Evolutionary conservation across 2,113 vertebrate species (phyloP), one percentile per base, ranked within the genome.

Genomic region (Podocnemis expansa): DNA sequence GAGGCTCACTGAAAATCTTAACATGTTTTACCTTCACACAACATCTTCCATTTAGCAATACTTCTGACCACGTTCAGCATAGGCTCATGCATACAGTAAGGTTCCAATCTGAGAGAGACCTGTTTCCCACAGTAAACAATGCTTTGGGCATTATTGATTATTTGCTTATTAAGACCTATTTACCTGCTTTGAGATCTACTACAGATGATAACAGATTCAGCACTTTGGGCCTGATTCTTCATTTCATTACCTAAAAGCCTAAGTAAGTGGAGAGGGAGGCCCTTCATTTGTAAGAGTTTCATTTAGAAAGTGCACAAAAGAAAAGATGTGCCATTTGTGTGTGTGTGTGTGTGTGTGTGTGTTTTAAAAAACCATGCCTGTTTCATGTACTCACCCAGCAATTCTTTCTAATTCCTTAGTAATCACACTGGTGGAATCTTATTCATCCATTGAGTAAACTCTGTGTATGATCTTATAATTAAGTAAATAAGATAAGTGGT

Each of bases 401-500:
- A 97, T 95, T 95, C 93, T 94, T 95, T 95, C 95, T 95, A 96
- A 95, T 96, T 96, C 79, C 91, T 90, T 78, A 79, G 91, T 91
- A 95, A 90, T 97, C 94, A 90, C 95, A 84, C 95, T 96, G 95
- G 86, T 97, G 96, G 90, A 96, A 94, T 95, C 93, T 94, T 90
- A 93, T 90, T 97, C 93, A 93, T 84, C 93, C 83, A 91, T 94
- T 93, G 94, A 96, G 88, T 83, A 95, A 96, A 97, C 94, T 92
- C 94, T 95, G 94, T 95, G 88, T 95, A 97, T 96, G 79, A 38
- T 95, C 93, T 93, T 95, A 73, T 78, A 96, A 95, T 97, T 97
- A 96, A 94, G 94, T 93, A 95, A 95, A 96, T 96, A 92, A 93
- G 93, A 94, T 96, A 93, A 94, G 91, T 96, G 94, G 88, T 96